Evolutionary conservation across 2,888 invertebrate genomes (phyloP).

Genomic region (Nineta flava): DNA sequence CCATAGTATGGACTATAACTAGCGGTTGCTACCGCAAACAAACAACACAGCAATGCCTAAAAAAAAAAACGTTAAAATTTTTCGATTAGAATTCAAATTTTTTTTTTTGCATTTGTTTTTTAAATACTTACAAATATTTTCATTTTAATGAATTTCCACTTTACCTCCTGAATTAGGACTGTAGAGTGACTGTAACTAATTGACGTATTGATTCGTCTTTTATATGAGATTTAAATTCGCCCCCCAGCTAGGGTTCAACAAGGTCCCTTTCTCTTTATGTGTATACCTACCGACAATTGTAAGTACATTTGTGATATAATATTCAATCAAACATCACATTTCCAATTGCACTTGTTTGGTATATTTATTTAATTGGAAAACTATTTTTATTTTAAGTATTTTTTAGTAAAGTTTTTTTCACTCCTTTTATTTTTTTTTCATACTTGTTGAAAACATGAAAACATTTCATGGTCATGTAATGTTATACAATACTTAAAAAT

Average conservation of each 20-base stretch:
- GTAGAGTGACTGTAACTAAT: slow-evolving; percentile 6
- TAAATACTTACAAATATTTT: slow-evolving; percentile 6
- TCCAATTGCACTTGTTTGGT: too few species aligned
- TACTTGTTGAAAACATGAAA: too few species aligned
- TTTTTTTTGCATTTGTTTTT: neutral
- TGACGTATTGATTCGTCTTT: slow-evolving; percentile 1
- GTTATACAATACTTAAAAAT: too few species aligned
- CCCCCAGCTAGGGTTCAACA: slow-evolving; percentile 1
- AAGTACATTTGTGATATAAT: too few species aligned
- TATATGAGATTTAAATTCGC: neutral
- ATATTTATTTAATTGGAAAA: too few species aligned
- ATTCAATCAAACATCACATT: too few species aligned
- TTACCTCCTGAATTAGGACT: slow-evolving; percentile 7
- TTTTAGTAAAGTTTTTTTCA: too few species aligned
- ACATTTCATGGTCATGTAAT: too few species aligned
- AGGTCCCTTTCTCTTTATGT: slow-evolving; percentile 4
- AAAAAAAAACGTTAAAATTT: neutral
- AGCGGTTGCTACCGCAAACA: neutral
- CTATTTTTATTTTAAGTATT: too few species aligned
- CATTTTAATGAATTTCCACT: neutral
- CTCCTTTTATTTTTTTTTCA: too few species aligned
- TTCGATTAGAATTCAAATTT: neutral
- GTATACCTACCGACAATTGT: too few species aligned
- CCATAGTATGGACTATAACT: neutral
- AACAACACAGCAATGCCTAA: neutral